phyloP scores from a whole-genome alignment of 2,113 vertebrate species.

The Lamprotornis superbus region DNA sequence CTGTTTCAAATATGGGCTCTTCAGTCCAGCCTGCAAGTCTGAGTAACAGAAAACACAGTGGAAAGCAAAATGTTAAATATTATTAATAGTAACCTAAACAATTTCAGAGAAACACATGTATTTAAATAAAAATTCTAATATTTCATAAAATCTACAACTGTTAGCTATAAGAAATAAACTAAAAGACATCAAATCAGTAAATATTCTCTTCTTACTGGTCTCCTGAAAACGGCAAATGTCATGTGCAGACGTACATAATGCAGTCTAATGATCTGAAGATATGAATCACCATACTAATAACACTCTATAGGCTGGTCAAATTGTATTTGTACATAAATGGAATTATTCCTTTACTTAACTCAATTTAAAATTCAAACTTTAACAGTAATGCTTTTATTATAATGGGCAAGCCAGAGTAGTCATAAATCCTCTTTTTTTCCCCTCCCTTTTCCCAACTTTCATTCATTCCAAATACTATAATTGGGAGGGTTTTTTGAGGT shows the following conservation, averaged over 20 bases:
- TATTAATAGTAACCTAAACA: not conserved
- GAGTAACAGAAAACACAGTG: not conserved
- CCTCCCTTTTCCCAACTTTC: not conserved
- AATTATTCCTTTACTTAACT: not conserved
- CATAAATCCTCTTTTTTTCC: not conserved
- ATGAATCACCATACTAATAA: not conserved
- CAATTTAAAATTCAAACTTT: not conserved
- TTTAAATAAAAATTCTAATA: not conserved
- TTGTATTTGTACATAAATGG: not conserved
- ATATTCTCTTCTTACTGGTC: not conserved
- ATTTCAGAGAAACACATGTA: not conserved
- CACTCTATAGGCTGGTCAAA: not conserved
- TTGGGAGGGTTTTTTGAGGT: rapidly evolving
- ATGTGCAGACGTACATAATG: rapidly evolving
- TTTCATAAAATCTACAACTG: not conserved
- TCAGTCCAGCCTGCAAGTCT: not conserved
- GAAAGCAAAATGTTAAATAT: not conserved
- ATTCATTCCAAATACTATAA: not conserved
- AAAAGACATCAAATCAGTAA: not conserved
- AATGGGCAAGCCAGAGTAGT: not conserved
- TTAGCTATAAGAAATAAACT: not conserved
- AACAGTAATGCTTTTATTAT: not conserved
- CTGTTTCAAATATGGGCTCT: not conserved
- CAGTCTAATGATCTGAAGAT: not conserved
- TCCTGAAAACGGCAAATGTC: not conserved